Evolutionary conservation across 2,888 invertebrate genomes (phyloP).

Genomic region (Zelleria hepariella): DNA sequence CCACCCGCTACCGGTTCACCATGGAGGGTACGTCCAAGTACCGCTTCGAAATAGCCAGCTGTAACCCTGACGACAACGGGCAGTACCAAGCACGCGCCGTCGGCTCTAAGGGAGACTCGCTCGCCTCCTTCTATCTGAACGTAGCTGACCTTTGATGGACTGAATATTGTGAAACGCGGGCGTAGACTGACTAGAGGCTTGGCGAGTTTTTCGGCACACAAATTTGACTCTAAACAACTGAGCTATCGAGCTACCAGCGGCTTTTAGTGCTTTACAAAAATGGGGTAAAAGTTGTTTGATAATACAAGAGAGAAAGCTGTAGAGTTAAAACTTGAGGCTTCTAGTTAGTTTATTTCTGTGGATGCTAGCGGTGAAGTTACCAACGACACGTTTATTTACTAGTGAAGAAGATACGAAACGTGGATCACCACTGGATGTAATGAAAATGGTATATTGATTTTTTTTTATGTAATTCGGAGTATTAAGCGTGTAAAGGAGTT

Average conservation of each 20-base stretch:
- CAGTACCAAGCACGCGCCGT: conserved; percentile 90
- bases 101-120: conserved; percentile 87
- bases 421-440: conserved; percentile 28
- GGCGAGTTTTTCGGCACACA: too few species aligned
- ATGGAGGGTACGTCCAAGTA: conserved; percentile 86
- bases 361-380: too few species aligned
- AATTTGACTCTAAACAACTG: conserved; percentile 24
- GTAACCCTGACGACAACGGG: conserved; percentile 83
- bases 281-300: too few species aligned
- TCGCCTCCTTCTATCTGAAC: conserved; percentile 90
- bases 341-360: too few species aligned
- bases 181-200: too few species aligned
- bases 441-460: conserved; percentile 44
- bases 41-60: conserved; percentile 82
- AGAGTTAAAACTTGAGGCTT: too few species aligned
- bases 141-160: conserved; percentile 66
- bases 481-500: conserved; percentile 52
- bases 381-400: too few species aligned
- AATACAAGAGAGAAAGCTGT: too few species aligned
- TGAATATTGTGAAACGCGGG: conserved; percentile 6
- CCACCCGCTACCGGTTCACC: conserved; percentile 83
- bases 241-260: conserved; percentile 33
- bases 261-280: conserved; percentile 33
- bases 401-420: too few species aligned
- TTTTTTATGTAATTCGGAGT: conserved; percentile 64